These are phyloP conservation scores for Lottia scabra DNA, from an alignment of 2,888 invertebrate genomes.

Conservation along the genomic window DNA sequence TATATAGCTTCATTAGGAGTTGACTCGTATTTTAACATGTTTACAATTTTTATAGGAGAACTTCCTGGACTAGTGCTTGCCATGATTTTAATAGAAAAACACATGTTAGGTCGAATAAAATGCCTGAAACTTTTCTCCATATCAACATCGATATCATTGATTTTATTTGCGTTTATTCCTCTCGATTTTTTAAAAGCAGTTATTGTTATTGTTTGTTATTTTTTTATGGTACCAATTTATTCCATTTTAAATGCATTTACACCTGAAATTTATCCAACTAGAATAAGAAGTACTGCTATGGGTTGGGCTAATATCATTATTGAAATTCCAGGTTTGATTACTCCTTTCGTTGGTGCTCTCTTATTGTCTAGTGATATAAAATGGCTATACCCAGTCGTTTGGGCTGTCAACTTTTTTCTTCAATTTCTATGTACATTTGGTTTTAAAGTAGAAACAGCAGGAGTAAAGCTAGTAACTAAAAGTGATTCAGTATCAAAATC, in stretches of 20 bases:
- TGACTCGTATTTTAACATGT: constrained; percentile 56
- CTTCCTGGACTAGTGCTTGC: constrained; percentile 56
- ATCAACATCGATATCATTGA: constrained; percentile 40
- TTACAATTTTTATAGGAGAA: constrained; percentile 56
- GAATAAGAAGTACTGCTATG: constrained; percentile 53
- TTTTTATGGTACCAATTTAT: constrained; percentile 60
- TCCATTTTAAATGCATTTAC: constrained; percentile 59
- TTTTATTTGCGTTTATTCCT: constrained; percentile 49
- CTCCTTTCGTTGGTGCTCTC: constrained; percentile 52
- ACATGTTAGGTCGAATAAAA: constrained; percentile 53
- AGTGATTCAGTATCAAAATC: no score
- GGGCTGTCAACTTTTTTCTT: constrained; percentile 47
- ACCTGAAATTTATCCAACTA: constrained; percentile 56
- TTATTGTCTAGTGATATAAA: constrained; percentile 46
- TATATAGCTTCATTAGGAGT: constrained; percentile 51
- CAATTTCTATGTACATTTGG: constrained; percentile 48
- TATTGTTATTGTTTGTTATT: constrained; percentile 54
- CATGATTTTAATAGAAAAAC: constrained; percentile 53
- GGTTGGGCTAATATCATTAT: constrained; percentile 55
- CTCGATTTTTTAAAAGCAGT: constrained; percentile 46
- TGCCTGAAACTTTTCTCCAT: constrained; percentile 54
- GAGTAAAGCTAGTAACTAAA: constrained; percentile 11
- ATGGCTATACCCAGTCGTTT: constrained; percentile 58
- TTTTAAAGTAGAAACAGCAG: constrained; percentile 48
- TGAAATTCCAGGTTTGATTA: constrained; percentile 49